Evolutionary conservation across 2,113 vertebrate species (phyloP).

Genomic region (Hippocampus zosterae): DNA sequence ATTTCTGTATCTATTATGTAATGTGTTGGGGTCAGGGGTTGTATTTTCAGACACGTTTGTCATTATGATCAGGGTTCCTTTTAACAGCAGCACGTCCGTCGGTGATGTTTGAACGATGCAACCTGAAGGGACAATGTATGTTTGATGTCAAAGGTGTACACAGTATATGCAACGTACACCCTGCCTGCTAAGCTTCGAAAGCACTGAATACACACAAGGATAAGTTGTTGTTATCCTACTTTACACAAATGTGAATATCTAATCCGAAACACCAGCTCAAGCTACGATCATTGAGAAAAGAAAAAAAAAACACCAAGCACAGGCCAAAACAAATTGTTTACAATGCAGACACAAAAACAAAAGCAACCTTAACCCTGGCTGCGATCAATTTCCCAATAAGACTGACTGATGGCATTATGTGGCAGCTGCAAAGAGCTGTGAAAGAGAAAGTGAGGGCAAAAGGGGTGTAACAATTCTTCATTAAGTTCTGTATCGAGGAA

Average conservation of each 20-base stretch:
- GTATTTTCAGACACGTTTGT: too few relatives aligned
- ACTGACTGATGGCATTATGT: constrained; percentile 19
- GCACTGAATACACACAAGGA: neutral
- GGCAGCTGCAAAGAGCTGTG: neutral
- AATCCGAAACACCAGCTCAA: constrained; percentile 8
- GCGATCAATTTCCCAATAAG: constrained; percentile 35
- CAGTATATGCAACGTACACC: neutral
- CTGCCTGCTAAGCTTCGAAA: neutral
- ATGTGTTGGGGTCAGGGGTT: too few relatives aligned
- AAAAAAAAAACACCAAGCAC: neutral
- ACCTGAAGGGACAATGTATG: constrained; percentile 6
- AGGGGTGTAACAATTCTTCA: neutral
- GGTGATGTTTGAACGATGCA: constrained; percentile 14
- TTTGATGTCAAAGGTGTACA: constrained; percentile 26
- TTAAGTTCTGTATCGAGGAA: neutral
- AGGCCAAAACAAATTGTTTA: neutral
- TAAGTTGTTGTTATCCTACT: constrained; percentile 2
- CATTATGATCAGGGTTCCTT: too few relatives aligned
- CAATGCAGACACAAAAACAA: neutral
- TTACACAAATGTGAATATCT: constrained; percentile 10
- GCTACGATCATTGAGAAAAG: neutral
- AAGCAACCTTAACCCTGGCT: constrained; percentile 7
- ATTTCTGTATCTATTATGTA: too few relatives aligned
- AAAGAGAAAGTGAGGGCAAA: neutral
- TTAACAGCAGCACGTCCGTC: constrained; percentile 7